Conservation (phyloP, 1,140 invertebrate genomes). For the Onthophagus taurus region DNA sequence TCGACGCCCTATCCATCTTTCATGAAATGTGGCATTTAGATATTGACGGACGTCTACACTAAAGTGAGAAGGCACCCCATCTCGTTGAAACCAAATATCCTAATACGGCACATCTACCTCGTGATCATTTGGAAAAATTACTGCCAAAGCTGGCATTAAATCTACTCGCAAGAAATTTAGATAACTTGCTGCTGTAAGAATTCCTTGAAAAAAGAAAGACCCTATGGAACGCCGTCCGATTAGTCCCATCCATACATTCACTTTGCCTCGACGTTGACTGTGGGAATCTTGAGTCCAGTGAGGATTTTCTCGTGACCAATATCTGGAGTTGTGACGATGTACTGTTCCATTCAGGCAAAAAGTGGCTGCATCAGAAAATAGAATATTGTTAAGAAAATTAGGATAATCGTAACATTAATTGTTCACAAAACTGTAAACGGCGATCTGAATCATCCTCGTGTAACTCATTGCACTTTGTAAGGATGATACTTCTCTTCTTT, state of each 20-base stretch:
- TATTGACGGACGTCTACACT: neutral
- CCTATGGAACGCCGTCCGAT: too few relatives aligned
- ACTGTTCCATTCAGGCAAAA: conserved; percentile 4
- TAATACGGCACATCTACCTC: too few relatives aligned
- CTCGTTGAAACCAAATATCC: neutral
- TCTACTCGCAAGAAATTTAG: too few relatives aligned
- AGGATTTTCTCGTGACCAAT: too few relatives aligned
- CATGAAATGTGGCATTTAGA: neutral
- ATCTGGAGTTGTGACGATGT: neutral
- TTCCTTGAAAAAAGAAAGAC: too few relatives aligned
- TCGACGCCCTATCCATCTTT: neutral
- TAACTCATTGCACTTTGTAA: conserved; percentile 4
- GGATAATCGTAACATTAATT: conserved; percentile 3
- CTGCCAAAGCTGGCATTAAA: too few relatives aligned
- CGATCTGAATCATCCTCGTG: conserved; percentile 5
- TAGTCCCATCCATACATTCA: too few relatives aligned
- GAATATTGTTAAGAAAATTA: conserved; percentile 4
- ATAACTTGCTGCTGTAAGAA: too few relatives aligned
- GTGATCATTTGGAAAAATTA: too few relatives aligned
- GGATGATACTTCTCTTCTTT: conserved; percentile 7
- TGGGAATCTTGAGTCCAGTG: too few relatives aligned
- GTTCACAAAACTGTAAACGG: conserved; percentile 10
- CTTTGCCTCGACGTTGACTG: too few relatives aligned
- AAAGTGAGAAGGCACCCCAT: neutral
- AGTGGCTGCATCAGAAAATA: conserved; percentile 11